Base-by-base conservation (phyloP, 2,797 vertebrate genomes). In the Ctenopoma kingsleyae region DNA sequence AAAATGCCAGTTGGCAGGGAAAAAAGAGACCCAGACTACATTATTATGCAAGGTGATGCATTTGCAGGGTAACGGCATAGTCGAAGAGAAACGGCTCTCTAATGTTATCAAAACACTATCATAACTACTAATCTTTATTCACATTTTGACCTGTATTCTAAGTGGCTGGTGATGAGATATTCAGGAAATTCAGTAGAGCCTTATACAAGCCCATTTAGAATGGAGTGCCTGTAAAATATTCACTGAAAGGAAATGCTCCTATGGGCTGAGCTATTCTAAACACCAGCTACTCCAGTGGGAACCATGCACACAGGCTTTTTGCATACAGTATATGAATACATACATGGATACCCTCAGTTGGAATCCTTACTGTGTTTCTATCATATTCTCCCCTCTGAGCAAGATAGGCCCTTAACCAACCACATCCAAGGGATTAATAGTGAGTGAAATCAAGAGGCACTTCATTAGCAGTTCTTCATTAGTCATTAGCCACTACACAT, bases 351-450 rank as follows among this genome's bases (percentile, higher is more conserved):
- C 41, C 43, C 35, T 11, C 17, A 12, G 67, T 16, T 30, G 62
- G 52, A 58, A 55, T 32, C 38, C 56, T 38, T 16, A 61, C 38
- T 9, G 40, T 30, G 32, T 71, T 78, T 69, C 66, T 27, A n/a
- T 52, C 59, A 54, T 55, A 61, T 30, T 50, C 52, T 58, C 52
- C 43, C 46, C 57, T 48, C 43, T 30, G 56, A 74, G 44, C 43
- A 61, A 55, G 60, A 44, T 61, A 27, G 40, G 54, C 52, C 65
- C 53, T 62, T 54, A 80, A 69, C 55, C 56, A 44, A 55, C 56
- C 35, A 70, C 47, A 25, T 69, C 8, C 71, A 47, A 57, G 76
- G 74, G 77, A 85, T 87, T 89, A 79, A 82, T 80, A 86, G 68
- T 69, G 80, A 81, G 78, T 50, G 73, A 80, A 83, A 85, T 78